phyloP scores from a whole-genome alignment of 2,888 invertebrate species.

The Crepidodera aurea region DNA sequence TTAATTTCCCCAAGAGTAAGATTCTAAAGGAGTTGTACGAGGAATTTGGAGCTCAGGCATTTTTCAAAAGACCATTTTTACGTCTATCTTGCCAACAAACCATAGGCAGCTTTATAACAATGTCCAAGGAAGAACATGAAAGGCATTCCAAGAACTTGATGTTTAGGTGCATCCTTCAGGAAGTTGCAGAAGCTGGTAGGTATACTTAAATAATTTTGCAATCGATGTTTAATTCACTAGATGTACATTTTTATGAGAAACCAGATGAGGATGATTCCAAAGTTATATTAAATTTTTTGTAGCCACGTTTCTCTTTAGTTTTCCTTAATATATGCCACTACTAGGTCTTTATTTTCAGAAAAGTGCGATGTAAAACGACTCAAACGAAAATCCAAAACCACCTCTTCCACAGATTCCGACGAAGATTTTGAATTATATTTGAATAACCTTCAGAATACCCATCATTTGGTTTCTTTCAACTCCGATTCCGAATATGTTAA shows the following conservation, averaged over 20 bases:
- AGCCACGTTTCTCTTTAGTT: too few species aligned
- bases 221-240: too few species aligned
- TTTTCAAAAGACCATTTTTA: constrained; percentile 72
- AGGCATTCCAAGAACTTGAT: constrained; percentile 66
- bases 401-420: constrained; percentile 32
- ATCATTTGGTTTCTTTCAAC: constrained; percentile 40
- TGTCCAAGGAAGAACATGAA: constrained; percentile 62
- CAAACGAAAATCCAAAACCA: constrained; percentile 55
- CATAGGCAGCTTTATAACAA: constrained; percentile 63
- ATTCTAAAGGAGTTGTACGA: constrained; percentile 60
- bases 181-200: constrained; percentile 67
- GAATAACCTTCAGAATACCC: constrained; percentile 50
- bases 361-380: constrained; percentile 51
- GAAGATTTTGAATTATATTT: constrained; percentile 51
- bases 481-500: constrained; percentile 25
- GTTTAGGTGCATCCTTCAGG: constrained; percentile 70
- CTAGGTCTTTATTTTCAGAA: too few species aligned
- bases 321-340: too few species aligned
- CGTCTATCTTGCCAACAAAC: constrained; percentile 77
- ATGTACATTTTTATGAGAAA: too few species aligned
- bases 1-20: constrained; percentile 73
- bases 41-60: constrained; percentile 57
- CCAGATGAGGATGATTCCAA: too few species aligned
- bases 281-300: too few species aligned
- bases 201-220: background rate